Evolutionary conservation across 2,888 invertebrate genomes (phyloP), one percentile per base, ranked within the genome.

Genomic region (Platycnemis pennipes): DNA sequence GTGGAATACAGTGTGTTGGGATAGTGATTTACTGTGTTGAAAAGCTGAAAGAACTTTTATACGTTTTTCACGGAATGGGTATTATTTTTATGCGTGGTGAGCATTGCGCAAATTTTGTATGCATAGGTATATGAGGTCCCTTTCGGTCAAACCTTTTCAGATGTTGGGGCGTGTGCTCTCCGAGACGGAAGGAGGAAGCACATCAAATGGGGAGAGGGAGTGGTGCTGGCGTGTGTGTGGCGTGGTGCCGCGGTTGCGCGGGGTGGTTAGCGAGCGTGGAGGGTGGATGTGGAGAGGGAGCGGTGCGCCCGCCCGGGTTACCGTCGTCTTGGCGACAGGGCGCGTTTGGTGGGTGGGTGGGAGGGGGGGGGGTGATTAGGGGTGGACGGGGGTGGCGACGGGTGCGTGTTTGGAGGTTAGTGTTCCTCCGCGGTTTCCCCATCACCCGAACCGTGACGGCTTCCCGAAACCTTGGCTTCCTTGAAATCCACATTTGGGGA

Each of bases 401-500:
- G 89, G n/a, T 45, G 89, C 53, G 31, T 22, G 63, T 22, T 8
- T 19, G 53, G 53, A 31, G 37, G 89, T n/a, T n/a, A n/a, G 89
- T 63, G 44, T 31, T 63, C 91, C 91, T 44, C 56, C 91, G 56
- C 91, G 91, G 91, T 91, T 91, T 56, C 56, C 91, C 91, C 63
- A 13, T 69, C 91, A 91, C 91, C 91, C 91, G 63, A 89, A 89
- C 22, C 56, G 89, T 91, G 91, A 91, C 89, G 89, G 89, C 37
- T 53, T 89, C 89, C 56, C 91, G 63, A 26, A 7, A 26, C 26
- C 63, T 63, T n/a, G 49, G 49, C 4, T 31, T 37, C 13, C 13
- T 1, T 77, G 37, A 37, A 77, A 77, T 31, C 77, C 77, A 37
- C 31, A 77, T 77, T 77, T 37, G 31, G 77, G 77, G 13, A 31